These are phyloP conservation scores for Gastrophysa polygoni DNA, from an alignment of 2,888 invertebrate species.

Conservation along the genomic window DNA sequence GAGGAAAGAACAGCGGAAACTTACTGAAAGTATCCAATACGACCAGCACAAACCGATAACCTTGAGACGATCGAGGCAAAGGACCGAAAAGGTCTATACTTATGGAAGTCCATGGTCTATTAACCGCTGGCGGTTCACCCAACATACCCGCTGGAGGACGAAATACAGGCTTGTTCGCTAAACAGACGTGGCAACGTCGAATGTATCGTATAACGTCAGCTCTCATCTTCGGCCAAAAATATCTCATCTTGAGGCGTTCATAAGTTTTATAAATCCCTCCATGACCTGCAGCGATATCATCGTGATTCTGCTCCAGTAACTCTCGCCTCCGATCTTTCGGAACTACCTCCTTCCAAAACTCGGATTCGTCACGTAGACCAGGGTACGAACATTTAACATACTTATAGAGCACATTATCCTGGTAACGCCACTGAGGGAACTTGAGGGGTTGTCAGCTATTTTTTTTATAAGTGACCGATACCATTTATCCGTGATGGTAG, in stretches of 20 bases:
- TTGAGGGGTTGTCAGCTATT: background rate
- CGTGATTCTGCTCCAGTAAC: constrained; percentile 1
- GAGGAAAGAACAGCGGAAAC: constrained; percentile 24
- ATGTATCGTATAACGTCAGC: constrained; percentile 3
- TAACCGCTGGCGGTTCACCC: background rate
- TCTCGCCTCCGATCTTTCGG: constrained; percentile 1
- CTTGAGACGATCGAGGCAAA: constrained; percentile 25
- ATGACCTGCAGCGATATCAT: constrained; percentile 8
- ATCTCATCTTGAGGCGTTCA: background rate
- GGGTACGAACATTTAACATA: constrained; percentile 3
- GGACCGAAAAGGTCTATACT: constrained; percentile 30
- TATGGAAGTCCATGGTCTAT: background rate
- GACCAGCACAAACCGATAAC: constrained; percentile 27
- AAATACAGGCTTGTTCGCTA: background rate
- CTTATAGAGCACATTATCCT: background rate
- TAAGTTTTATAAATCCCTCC: constrained; percentile 11
- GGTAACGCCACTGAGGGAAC: background rate
- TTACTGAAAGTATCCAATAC: constrained; percentile 30
- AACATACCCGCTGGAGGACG: constrained; percentile 8
- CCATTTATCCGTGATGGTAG: constrained; percentile 11
- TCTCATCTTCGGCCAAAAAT: constrained; percentile 17
- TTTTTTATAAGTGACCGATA: background rate
- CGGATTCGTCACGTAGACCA: background rate
- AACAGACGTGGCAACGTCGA: constrained; percentile 3
- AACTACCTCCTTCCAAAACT: constrained; percentile 16